Base-by-base conservation (phyloP, 2,113 vertebrate genomes). In the Camelus bactrianus region DNA sequence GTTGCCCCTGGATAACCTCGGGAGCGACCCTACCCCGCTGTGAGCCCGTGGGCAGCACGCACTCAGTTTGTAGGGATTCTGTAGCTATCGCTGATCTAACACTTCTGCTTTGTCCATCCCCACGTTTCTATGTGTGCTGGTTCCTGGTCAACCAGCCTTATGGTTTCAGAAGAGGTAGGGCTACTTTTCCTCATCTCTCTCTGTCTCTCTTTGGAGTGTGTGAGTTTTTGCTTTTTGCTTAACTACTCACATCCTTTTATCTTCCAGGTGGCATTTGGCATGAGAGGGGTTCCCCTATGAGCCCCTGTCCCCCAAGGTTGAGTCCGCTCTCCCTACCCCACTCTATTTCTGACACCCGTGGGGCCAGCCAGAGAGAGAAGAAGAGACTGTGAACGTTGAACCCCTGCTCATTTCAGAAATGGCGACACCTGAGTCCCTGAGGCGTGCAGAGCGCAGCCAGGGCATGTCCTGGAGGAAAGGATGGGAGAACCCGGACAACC, bases 401-500 rank as follows among this genome's bases (percentile, higher is more conserved):
- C 56, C 65, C 13, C 2, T 42, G 15, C 52, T 75, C 56, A 9
- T 11, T 50, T 30, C 77, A 56, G 26, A 83, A 32, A 52, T 3
- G 24, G 75, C 64, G 81, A 76, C 42, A 75, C 11, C 4, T 22
- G 30, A 50, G 62, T 70, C n/a, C 20, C 13, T 1, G 38, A 35
- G 1, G 54, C 0, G 26, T 58, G 9, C 35, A 46, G 54, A 64
- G 12, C 52, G n/a, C 22, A 42, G 54, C 30, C 42, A 30, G 56
- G 52, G 22, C 24, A 6, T 56, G 20, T n/a, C 16, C 12, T 42
- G 8, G 22, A 20, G 35, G 38, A 52, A 24, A 58, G 6, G 4
- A 1, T 3, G 50, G 60, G 24, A 6, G 0, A 54, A 17, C 3
- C 3, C 0, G 22, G 6, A 19, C 6, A 7, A 3, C 14, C 17